Evolutionary conservation across 2,797 vertebrate species (phyloP), one percentile per base, ranked within the genome.

Genomic region (Glyptemys insculpta): DNA sequence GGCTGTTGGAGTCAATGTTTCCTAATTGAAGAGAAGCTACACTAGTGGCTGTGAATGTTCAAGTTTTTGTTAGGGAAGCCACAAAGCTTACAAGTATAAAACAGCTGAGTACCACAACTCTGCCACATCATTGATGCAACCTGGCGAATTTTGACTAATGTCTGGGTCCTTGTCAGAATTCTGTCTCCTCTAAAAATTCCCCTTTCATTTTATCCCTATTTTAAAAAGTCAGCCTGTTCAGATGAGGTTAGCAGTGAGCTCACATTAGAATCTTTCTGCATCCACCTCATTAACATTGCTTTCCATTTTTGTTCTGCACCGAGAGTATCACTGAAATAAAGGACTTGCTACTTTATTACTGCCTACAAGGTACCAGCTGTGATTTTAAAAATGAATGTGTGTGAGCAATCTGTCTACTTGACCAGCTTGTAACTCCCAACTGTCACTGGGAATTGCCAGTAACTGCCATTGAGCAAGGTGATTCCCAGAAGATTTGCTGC

Each of bases 401-500:
- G 14, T 5, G 16, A 88, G 50, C 76, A 37, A 88, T 83, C 8
- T 19, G 59, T 3, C 14, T 89, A 1, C 84, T 87, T 57, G 80
- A 56, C 29, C 34, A 62, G 44, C 53, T 72, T 93, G 78, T 78
- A 59, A 34, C 31, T 44, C 18, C 49, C 53, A 78, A 29, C 50
- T 25, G 27, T n/a, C 21, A 41, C 19, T 41, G 37, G 59, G 68
- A 72, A 25, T 37, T 72, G 68, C n/a, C 21, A 41, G 37, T 72
- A 41, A 72, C n/a, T 72, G 68, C 68, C 37, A 23, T 37, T 41
- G 68, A 52, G 1, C 74, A 65, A 91, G 93, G 12, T 0, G 4
- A 81, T 91, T 91, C 90, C 54, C 72, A 91, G 88, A 68, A 21
- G 87, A 88, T 18, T 81, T 4, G 21, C 65, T 80, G 41, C 62